Percentiles rank a stretch among this genome's conserved stretches.
phyloP scores from a whole-genome alignment of 2,888 invertebrate species.

The Lydus trimaculatus region DNA sequence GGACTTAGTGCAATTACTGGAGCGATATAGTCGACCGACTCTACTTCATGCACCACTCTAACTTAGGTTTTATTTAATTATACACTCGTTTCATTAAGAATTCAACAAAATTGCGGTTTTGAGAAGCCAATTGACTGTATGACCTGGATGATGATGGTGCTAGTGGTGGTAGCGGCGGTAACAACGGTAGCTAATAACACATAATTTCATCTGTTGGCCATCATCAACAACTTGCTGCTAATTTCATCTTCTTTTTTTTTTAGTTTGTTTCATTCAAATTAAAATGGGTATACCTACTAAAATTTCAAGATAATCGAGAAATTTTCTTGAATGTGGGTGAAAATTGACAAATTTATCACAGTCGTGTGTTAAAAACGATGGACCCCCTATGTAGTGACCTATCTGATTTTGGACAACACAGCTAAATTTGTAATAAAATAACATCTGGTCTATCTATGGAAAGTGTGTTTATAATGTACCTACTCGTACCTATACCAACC shows the following conservation, averaged over 20 bases:
- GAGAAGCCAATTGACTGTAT: slow-evolving; percentile 25
- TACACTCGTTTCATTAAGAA: slow-evolving; percentile 28
- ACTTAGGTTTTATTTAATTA: slow-evolving; percentile 31
- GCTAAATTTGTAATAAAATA: not conserved
- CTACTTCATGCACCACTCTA: slow-evolving; percentile 30
- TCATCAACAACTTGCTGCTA: not conserved
- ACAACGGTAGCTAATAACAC: not conserved
- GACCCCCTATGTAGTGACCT: not conserved
- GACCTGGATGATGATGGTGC: slow-evolving; percentile 4
- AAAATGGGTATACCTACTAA: not conserved
- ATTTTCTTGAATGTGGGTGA: not conserved
- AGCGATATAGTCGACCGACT: slow-evolving; percentile 11
- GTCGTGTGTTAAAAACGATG: not conserved
- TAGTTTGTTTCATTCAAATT: not conserved
- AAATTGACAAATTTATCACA: not conserved
- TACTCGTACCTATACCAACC: no score
- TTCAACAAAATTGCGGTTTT: slow-evolving; percentile 24
- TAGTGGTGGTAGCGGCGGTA: no score
- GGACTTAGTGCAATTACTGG: slow-evolving; percentile 21
- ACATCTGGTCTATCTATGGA: not conserved
- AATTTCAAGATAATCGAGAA: no score
- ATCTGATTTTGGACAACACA: not conserved
- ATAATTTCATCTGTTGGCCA: no score
- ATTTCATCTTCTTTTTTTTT: not conserved
- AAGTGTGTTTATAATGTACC: no score